Evolutionary conservation across 2,888 invertebrate species (phyloP), one percentile per base, ranked within the genome.

Genomic region (Dione juno): DNA sequence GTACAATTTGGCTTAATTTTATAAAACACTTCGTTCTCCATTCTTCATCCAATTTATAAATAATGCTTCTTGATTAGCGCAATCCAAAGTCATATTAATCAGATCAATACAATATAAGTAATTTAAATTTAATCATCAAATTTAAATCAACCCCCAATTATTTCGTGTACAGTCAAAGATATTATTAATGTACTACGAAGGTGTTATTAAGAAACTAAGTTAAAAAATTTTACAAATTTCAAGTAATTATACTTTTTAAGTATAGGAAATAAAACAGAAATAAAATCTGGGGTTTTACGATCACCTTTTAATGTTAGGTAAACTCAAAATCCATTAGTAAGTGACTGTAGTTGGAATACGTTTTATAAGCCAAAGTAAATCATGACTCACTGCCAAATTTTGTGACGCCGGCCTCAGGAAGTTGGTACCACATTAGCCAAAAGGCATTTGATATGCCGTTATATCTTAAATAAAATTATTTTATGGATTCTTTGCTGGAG

Each of bases 341-440:
- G 83, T 81, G 77, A 78, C 80, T 78, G 72, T 79, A 81, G 80
- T 82, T 82, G 80, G 79, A 78, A 79, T 77, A 75, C 77, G 72
- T 82, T 83, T 87, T 85, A 87, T 87, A 84, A 83, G 90, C 90
- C 92, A 92, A 93, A 93, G 91, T 90, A 93, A 92, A 92, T 91
- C 85, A 86, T 89, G 90, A 89, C 86, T 88, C 91, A 88, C 86
- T 92, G 92, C 93, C 92, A 93, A 90, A 74, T 71, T 70, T 58
- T 66, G 74, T 75, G 78, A 77, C 75, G 76, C 72, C 72, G 70
- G 57, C 66, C 69, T 67, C 73, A 69, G 75, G 74, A 76, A 77
- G 70, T 74, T 69, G 70, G 57, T 71, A 70, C 54, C 70, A 71
- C 75, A 75, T 75, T 75, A 75, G 69, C 74, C 64, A 52, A 57